phyloP scores from a whole-genome alignment of 2,113 vertebrate genomes.

The Vulpes ferrilata region DNA sequence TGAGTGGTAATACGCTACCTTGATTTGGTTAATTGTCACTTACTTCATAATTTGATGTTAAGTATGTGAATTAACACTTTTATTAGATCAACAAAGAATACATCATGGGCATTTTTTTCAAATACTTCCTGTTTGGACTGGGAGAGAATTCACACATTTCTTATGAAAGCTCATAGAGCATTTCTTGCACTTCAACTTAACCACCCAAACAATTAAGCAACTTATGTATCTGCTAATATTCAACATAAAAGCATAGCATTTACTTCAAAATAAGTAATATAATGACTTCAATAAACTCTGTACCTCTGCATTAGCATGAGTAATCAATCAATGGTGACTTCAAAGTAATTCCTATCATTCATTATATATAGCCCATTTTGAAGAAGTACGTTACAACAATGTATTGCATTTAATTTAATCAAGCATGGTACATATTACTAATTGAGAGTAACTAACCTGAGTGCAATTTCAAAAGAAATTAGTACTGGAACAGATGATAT shows the following conservation, averaged over 20 bases:
- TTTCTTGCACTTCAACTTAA: neutral
- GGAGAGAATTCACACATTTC: neutral
- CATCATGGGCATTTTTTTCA: neutral
- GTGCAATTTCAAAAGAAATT: conserved; percentile 42
- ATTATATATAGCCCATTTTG: neutral
- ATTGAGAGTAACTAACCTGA: neutral
- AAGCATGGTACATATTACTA: neutral
- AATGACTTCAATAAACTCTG: neutral
- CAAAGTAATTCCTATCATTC: conserved; percentile 9
- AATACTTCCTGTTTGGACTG: neutral
- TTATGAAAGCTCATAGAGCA: neutral
- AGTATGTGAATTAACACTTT: neutral
- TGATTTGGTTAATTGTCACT: neutral
- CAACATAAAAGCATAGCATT: neutral
- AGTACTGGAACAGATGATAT: neutral
- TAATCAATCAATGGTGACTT: neutral
- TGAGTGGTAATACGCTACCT: neutral
- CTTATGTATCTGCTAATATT: neutral
- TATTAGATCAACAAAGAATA: neutral
- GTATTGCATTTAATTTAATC: neutral
- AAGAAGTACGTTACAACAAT: neutral
- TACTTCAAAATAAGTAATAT: neutral
- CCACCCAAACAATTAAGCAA: neutral
- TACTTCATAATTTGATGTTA: neutral
- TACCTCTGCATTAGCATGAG: neutral